phyloP scores from a whole-genome alignment of 2,113 vertebrate species.

The Notothenia rossii region DNA sequence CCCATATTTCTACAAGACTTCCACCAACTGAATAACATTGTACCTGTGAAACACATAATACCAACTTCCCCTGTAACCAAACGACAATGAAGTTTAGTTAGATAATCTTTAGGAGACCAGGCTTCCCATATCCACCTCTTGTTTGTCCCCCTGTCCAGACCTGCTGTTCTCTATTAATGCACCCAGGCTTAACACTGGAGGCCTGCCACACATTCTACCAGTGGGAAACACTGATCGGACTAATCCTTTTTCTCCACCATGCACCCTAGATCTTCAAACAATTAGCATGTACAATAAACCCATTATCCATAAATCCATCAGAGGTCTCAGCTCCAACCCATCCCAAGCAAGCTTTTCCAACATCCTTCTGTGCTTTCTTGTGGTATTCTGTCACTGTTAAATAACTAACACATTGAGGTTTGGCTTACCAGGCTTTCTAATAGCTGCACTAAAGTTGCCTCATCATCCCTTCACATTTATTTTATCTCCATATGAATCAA shows the following conservation, averaged over 20 bases:
- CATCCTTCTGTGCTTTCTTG: constrained; percentile 24
- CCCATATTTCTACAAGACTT: too few relatives aligned
- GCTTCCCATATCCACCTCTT: too few relatives aligned
- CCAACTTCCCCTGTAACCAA: too few relatives aligned
- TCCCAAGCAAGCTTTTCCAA: constrained; percentile 32
- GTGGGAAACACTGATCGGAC: constrained; percentile 59
- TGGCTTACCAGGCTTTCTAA: constrained; percentile 33
- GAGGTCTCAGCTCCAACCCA: constrained; percentile 41
- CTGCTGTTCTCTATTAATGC: not conserved
- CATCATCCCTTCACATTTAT: constrained; percentile 29
- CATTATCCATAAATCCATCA: constrained; percentile 73
- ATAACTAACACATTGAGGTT: constrained; percentile 52
- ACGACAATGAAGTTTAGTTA: too few relatives aligned
- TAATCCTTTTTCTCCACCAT: constrained; percentile 64
- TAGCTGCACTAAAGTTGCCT: constrained; percentile 17
- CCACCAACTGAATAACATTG: too few relatives aligned
- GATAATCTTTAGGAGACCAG: too few relatives aligned
- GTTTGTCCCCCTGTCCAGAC: too few relatives aligned
- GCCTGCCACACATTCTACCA: constrained; percentile 57
- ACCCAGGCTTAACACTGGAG: constrained; percentile 41
- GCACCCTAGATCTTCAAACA: constrained; percentile 67
- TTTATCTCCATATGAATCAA: constrained; percentile 42
- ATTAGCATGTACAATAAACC: constrained; percentile 72
- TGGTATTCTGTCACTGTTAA: constrained; percentile 47
- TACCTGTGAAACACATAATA: too few relatives aligned